Evolutionary conservation across 92 coral and sea anemone species (phyloP), one percentile per base, ranked within the genome.

Genomic region (Zoanthus sansibaricus): DNA sequence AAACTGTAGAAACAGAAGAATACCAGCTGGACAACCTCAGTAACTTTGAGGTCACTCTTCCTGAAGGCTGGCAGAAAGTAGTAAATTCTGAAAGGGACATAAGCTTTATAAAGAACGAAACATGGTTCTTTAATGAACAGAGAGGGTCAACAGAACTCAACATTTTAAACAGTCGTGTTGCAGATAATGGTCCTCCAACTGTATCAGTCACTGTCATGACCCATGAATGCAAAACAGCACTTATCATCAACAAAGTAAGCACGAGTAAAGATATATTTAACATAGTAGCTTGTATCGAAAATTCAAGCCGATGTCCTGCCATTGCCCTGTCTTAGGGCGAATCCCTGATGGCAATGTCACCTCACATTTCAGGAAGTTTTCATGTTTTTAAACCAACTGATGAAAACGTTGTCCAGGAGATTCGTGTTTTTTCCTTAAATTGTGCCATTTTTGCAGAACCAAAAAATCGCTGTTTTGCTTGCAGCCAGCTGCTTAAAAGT

Each of bases 351-450:
- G 47, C 76, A 37, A 71, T 30, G 18, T 14, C 76, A 32, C n/a
- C 48, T 45, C 48, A 71, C n/a, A 71, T 71, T 71, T 71, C 76
- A 30, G 76, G 76, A 71, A 71, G 47, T 32, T 71, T 71, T 71
- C 48, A 16, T 10, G 76, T 32, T 15, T 7, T 71, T 15, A 30
- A 45, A 71, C 47, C 30, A 32, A 0, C 25, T 25, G 47, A 33
- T 31, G 33, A 71, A 71, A 11, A 1, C 37, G 76, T 45, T 71
- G 32, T 17, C 44, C 31, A 71, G 76, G n/a, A 71, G 47, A 30
- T 16, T n/a, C 51, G 76, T 3, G 64, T 14, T 12, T 58, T 12
- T 58, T 58, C 17, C 14, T 14, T 14, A 58, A 58, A n/a, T 25
- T 58, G 64, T 58, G 17, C n/a, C 14, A 58, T 58, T 58, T 58